Evolutionary conservation across 2,113 vertebrate species (phyloP).

Genomic region (Corythornis cristatus): DNA sequence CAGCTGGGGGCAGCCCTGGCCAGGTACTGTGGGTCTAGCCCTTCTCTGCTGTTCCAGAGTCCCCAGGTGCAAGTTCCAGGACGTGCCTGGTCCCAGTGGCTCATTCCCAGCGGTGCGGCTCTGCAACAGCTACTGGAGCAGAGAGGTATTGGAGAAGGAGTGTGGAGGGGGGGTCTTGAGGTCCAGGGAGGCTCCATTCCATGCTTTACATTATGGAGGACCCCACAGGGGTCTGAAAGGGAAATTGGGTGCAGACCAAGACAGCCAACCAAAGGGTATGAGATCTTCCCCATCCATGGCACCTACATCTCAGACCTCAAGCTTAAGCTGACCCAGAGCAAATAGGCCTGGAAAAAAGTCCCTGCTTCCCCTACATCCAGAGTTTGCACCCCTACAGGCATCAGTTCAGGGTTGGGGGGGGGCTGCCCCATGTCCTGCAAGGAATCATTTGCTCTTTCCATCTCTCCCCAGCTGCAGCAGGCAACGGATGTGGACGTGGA

Average conservation of each 20-base stretch:
- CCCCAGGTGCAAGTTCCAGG: slow-evolving; percentile 78
- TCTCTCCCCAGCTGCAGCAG: slow-evolving; percentile 68
- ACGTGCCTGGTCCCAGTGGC: slow-evolving; percentile 4
- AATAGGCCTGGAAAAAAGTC: background rate
- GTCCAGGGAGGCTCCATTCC: background rate
- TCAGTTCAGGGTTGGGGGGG: background rate
- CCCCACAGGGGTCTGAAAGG: background rate
- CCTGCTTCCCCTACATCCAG: accelerated
- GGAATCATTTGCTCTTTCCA: background rate
- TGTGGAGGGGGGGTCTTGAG: accelerated
- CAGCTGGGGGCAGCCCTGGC: background rate
- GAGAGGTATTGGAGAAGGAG: slow-evolving; percentile 75
- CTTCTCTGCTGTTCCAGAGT: slow-evolving; percentile 74
- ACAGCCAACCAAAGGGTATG: background rate
- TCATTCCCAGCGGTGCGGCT: slow-evolving; percentile 80
- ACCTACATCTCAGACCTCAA: background rate
- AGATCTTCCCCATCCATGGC: background rate
- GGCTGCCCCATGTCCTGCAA: background rate
- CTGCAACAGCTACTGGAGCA: slow-evolving; percentile 95
- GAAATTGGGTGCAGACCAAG: background rate
- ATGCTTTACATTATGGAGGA: background rate
- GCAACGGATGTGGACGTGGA: slow-evolving; percentile 79
- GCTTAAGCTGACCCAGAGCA: background rate
- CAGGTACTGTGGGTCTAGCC: background rate
- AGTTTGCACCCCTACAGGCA: background rate